A percentile compares a stretch with the other conserved stretches of the same genome.
Evolutionary conservation across 2,888 invertebrate genomes (phyloP).

Genomic region (Lochmaea capreae): DNA sequence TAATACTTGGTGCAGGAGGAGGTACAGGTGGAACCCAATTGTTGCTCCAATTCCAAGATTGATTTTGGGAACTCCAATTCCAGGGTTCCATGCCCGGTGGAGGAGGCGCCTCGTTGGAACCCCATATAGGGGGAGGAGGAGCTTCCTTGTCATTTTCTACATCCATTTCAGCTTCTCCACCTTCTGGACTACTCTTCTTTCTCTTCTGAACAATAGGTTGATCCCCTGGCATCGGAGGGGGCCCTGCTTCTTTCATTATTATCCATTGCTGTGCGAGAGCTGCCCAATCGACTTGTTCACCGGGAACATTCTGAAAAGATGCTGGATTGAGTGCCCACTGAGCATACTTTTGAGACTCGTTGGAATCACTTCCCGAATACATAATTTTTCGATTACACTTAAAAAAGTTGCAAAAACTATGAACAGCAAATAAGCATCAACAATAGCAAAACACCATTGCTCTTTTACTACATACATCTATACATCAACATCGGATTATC

Average conservation of each 20-base stretch:
- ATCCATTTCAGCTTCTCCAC: slow-evolving; percentile 90
- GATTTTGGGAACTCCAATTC: slow-evolving; percentile 65
- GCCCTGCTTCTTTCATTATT: slow-evolving; percentile 86
- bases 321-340: slow-evolving; percentile 87
- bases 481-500: no score
- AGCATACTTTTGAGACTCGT: slow-evolving; percentile 71
- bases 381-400: slow-evolving; percentile 55
- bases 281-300: slow-evolving; percentile 93
- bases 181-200: slow-evolving; percentile 54
- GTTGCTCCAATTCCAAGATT: slow-evolving; percentile 64
- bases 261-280: slow-evolving; percentile 98
- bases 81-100: slow-evolving; percentile 54
- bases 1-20: slow-evolving; percentile 51
- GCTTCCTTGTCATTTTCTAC: slow-evolving; percentile 80
- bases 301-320: slow-evolving; percentile 84
- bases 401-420: neutral
- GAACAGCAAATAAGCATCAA: neutral
- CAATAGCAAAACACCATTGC: neutral
- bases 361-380: slow-evolving; percentile 72
- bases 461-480: slow-evolving; percentile 3
- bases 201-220: slow-evolving; percentile 39
- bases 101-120: slow-evolving; percentile 62
- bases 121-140: slow-evolving; percentile 62
- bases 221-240: slow-evolving; percentile 59
- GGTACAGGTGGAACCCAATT: slow-evolving; percentile 59